Percentiles rank a stretch among this genome's conserved stretches.
These are phyloP conservation scores for Serranus cabrilla DNA, from an alignment of 2,797 vertebrate species.

Conservation along the genomic window DNA sequence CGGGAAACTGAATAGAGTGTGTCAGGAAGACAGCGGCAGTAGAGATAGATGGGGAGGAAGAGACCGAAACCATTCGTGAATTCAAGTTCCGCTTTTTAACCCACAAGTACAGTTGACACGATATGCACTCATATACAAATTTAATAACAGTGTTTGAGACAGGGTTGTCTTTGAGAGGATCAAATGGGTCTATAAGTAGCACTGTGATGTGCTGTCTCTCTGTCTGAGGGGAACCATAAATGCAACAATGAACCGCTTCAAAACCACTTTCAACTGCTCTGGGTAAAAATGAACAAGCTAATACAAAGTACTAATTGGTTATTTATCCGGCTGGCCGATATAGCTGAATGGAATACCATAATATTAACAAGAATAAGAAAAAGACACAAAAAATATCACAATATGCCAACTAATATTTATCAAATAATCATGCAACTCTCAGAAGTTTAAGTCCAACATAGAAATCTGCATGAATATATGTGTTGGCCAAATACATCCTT, in stretches of 20 bases:
- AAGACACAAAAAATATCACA: neutral
- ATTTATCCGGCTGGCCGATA: neutral
- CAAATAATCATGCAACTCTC: neutral
- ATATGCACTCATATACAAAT: neutral
- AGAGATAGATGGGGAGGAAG: neutral
- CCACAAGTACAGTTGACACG: conserved; percentile 28
- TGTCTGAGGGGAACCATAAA: conserved; percentile 17
- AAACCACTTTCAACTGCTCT: neutral
- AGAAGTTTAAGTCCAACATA: neutral
- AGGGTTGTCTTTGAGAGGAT: neutral
- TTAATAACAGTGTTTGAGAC: neutral
- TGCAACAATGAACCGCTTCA: conserved; percentile 4
- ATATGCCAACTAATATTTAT: neutral
- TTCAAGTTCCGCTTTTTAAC: conserved; percentile 35
- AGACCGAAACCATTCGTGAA: conserved; percentile 11
- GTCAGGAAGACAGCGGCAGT: conserved; percentile 15
- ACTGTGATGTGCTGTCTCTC: neutral
- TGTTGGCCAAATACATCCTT: neutral
- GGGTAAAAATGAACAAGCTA: neutral
- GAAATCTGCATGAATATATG: neutral
- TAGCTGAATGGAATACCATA: neutral
- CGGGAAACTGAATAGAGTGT: conserved; percentile 28
- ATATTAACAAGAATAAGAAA: neutral
- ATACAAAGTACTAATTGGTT: neutral
- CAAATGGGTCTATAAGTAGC: neutral